phyloP scores from a whole-genome alignment of 2,797 vertebrate species.

The Toxotes lorentzi region DNA sequence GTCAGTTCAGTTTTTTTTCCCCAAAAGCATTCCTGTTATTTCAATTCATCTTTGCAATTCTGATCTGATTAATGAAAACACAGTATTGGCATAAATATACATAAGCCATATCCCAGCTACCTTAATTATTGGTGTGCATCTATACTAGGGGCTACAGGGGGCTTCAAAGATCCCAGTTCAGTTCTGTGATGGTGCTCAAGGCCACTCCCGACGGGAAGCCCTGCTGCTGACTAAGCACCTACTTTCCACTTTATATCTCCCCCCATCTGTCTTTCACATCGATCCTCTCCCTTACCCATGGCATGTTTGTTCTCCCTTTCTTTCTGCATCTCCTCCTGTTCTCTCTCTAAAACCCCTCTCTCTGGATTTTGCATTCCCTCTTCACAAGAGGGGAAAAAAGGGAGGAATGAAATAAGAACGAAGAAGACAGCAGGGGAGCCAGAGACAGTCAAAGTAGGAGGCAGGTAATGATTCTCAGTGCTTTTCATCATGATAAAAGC shows the following conservation, averaged over 20 bases:
- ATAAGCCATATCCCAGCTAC: background rate
- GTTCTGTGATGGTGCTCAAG: slow-evolving; percentile 38
- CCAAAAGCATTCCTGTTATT: background rate
- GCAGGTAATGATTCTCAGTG: slow-evolving; percentile 58
- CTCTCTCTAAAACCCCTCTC: slow-evolving; percentile 19
- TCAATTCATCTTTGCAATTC: background rate
- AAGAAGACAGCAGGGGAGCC: slow-evolving; percentile 14
- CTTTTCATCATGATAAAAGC: slow-evolving; percentile 59
- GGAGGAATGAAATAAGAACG: slow-evolving; percentile 20
- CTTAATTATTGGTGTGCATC: slow-evolving; percentile 12
- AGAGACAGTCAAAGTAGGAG: slow-evolving; percentile 24
- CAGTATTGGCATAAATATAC: background rate
- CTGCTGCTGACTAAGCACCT: slow-evolving; percentile 71
- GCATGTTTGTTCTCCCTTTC: slow-evolving; percentile 62
- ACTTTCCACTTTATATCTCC: slow-evolving; percentile 58
- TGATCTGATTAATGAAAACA: background rate
- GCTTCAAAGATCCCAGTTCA: slow-evolving; percentile 41
- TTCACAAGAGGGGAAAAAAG: slow-evolving; percentile 19
- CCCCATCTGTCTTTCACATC: slow-evolving; percentile 69
- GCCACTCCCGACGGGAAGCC: slow-evolving; percentile 46
- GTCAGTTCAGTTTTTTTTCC: background rate
- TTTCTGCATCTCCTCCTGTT: slow-evolving; percentile 41
- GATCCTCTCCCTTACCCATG: slow-evolving; percentile 59
- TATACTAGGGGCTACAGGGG: slow-evolving; percentile 7
- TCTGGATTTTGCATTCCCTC: slow-evolving; percentile 25